Evolutionary conservation across 2,113 vertebrate species (phyloP), one percentile per base, ranked within the genome.

Genomic region (Malurus alboscapulatus): DNA sequence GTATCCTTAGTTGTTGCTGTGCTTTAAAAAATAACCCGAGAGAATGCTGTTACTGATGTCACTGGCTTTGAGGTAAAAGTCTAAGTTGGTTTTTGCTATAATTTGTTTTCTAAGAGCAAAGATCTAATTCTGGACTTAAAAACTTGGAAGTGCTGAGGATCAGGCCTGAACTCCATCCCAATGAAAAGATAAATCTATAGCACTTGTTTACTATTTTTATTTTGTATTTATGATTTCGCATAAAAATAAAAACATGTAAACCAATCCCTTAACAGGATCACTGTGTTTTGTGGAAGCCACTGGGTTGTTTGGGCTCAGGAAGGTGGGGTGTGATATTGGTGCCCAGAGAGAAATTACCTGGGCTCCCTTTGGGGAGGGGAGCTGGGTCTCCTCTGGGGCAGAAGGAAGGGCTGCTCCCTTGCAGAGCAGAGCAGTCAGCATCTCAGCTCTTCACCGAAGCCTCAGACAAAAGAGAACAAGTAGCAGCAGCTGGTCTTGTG

Each of bases 131-230:
- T 58, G 54, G 88, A 69, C 24, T 68, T 54, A 45, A 62, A 72
- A 51, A 34, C 29, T 57, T 57, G 58, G 67, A 62, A 94, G 59
- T 11, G 67, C 50, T 84, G 48, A 74, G 84, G 84, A 85, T 79
- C 62, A 63, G 74, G 63, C 68, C 65, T 42, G 59, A 77, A 71
- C 67, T 63, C 93, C 91, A 71, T 38, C 75, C 59, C 55, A 22
- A 59, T 6, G 17, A 53, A 73, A 72, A 73, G 47, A 89, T 29
- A 84, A 79, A 68, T 36, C 85, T 74, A 59, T n/a, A 93, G 96
- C 88, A 95, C 88, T 93, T 86, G 92, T 96, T 96, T 95, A 87
- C 77, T 92, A 40, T 91, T 95, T 96, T 96, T 88, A 67, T 93
- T 94, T 95, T 96, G 90, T 96, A 96, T 96, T 96, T 96, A 96